Evolutionary conservation across 2,113 vertebrate species (phyloP).

Genomic region (Pangasianodon hypophthalmus): DNA sequence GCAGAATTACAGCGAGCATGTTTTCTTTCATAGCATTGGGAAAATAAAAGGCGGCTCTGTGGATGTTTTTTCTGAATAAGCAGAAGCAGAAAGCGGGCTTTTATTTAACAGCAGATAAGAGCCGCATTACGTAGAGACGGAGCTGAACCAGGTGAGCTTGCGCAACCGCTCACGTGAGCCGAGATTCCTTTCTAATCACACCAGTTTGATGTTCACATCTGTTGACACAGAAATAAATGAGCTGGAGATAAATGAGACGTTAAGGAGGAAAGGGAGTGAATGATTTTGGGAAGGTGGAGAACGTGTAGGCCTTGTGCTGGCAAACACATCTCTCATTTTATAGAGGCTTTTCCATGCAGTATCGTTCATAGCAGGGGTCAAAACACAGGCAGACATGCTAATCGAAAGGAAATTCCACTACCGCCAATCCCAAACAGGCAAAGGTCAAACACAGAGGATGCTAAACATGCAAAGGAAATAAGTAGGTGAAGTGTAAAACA

Average conservation of each 20-base stretch:
- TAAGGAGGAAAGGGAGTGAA: not conserved
- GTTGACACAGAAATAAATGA: conserved; percentile 1
- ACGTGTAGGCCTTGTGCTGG: not conserved
- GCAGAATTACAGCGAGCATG: conserved; percentile 33
- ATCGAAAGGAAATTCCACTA: not conserved
- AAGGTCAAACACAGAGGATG: not conserved
- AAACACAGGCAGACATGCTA: not conserved
- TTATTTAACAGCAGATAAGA: conserved; percentile 34
- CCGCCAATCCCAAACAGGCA: not conserved
- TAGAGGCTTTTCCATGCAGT: not conserved
- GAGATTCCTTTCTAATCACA: conserved; percentile 17
- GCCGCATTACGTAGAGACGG: not conserved
- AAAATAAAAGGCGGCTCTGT: conserved; percentile 21
- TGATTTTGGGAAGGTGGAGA: not conserved
- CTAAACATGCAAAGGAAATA: not conserved
- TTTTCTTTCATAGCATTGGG: conserved; percentile 9
- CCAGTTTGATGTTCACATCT: conserved; percentile 1
- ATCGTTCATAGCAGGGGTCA: not conserved
- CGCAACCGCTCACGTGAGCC: not conserved
- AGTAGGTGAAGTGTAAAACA: not conserved
- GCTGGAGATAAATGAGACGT: not conserved
- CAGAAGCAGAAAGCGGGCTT: not conserved
- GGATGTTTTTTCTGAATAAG: conserved; percentile 17
- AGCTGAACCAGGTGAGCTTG: conserved; percentile 9
- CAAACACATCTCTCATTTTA: not conserved